Evolutionary conservation across 2,113 vertebrate species (phyloP).

Genomic region (Phaethon lepturus): DNA sequence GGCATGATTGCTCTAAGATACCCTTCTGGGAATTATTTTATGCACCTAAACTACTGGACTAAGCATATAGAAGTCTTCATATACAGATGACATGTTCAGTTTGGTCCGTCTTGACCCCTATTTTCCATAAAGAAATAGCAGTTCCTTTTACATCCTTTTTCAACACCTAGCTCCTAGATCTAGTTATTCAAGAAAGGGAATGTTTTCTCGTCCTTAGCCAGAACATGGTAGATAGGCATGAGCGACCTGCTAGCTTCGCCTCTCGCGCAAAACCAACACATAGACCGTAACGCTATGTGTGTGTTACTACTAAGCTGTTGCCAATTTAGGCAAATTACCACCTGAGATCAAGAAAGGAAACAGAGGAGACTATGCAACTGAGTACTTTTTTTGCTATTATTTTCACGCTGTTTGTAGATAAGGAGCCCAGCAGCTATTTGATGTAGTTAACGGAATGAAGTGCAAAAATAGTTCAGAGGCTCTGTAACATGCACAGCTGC

Average conservation of each 20-base stretch:
- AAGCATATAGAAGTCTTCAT: not conserved
- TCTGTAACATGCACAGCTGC: not conserved
- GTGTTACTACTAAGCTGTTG: not conserved
- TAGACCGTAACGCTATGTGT: not conserved
- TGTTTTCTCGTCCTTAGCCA: not conserved
- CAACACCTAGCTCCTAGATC: not conserved
- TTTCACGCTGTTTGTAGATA: conserved; percentile 15
- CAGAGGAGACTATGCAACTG: not conserved
- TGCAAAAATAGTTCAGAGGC: not conserved
- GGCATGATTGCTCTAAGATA: not conserved
- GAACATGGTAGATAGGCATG: not conserved
- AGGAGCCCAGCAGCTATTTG: not conserved
- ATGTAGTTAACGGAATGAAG: not conserved
- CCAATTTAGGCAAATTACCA: conserved; percentile 15
- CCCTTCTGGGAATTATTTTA: not conserved
- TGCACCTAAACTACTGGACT: not conserved
- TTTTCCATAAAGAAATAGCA: not conserved
- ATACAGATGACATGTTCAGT: not conserved
- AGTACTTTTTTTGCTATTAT: not conserved
- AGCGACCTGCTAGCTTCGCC: not conserved
- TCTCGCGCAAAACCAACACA: not conserved
- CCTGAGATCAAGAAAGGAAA: conserved; percentile 1
- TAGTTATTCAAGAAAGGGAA: not conserved
- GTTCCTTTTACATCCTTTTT: not conserved
- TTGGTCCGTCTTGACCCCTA: not conserved